Evolutionary conservation across 2,113 vertebrate species (phyloP).

Genomic region (Chaenogobius annularis): DNA sequence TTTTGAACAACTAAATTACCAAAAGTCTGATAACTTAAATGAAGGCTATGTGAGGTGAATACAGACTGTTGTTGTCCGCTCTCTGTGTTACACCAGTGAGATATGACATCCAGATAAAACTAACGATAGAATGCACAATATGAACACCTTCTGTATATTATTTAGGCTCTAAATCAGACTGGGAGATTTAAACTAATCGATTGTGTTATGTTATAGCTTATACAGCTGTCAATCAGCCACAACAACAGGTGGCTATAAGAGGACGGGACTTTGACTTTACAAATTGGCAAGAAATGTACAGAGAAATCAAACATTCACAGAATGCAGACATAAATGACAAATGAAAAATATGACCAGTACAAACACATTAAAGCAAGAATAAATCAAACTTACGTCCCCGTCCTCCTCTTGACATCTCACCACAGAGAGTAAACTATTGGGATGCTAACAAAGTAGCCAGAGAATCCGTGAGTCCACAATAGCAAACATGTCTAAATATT

Average conservation of each 20-base stretch:
- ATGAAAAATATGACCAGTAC: slow-evolving; percentile 22
- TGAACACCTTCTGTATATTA: background rate
- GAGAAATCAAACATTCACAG: background rate
- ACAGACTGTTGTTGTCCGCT: slow-evolving; percentile 63
- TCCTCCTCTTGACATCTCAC: slow-evolving; percentile 83
- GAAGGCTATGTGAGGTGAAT: slow-evolving; percentile 40
- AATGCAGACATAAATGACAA: slow-evolving; percentile 2
- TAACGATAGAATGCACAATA: background rate
- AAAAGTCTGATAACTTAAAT: background rate
- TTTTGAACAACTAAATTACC: background rate
- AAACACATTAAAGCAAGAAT: background rate
- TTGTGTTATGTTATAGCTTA: background rate
- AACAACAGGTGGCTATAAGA: background rate
- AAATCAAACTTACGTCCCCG: slow-evolving; percentile 82
- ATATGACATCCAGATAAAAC: slow-evolving; percentile 45
- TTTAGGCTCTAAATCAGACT: background rate
- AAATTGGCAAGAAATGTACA: background rate
- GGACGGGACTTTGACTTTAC: background rate
- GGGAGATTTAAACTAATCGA: background rate
- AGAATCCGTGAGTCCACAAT: slow-evolving; percentile 87
- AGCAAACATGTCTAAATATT: slow-evolving; percentile 88
- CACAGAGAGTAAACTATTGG: slow-evolving; percentile 81
- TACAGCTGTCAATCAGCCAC: background rate
- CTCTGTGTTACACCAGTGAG: slow-evolving; percentile 38
- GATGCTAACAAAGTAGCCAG: slow-evolving; percentile 85